Evolutionary conservation across 1,140 invertebrate genomes (phyloP).

Genomic region (Drosophila mayri): DNA sequence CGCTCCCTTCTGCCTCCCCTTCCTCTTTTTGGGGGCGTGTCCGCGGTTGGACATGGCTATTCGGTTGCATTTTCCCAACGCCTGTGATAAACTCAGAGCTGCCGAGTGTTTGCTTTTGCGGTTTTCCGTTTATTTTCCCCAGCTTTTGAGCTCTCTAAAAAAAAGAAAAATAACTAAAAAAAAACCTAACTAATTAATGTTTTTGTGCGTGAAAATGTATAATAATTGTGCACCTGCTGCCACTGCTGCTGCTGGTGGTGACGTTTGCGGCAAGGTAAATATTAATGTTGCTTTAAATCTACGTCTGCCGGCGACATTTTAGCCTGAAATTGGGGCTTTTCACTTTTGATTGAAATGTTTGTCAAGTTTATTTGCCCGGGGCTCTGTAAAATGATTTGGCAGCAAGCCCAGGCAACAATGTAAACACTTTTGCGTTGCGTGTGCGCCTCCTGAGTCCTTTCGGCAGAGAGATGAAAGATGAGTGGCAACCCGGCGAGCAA

Average conservation of each 20-base stretch:
- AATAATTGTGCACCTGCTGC: constrained; percentile 53
- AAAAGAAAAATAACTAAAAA: neutral
- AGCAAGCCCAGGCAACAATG: constrained; percentile 22
- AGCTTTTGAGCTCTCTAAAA: constrained; percentile 2
- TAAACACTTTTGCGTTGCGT: constrained; percentile 35
- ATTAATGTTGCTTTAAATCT: constrained; percentile 40
- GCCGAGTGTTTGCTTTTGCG: constrained; percentile 36
- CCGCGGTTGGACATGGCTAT: constrained; percentile 36
- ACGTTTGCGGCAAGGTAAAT: constrained; percentile 48
- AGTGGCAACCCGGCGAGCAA: constrained; percentile 8
- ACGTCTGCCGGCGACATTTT: constrained; percentile 36
- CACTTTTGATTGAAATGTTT: constrained; percentile 58
- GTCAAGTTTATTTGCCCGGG: constrained; percentile 50
- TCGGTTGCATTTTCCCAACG: constrained; percentile 45
- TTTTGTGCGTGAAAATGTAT: constrained; percentile 65
- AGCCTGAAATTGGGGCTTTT: constrained; percentile 6
- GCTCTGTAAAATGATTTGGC: constrained; percentile 22
- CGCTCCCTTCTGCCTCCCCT: neutral
- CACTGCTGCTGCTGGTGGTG: neutral
- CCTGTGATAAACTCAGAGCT: constrained; percentile 44
- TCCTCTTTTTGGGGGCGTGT: constrained; percentile 24
- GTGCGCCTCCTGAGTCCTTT: constrained; percentile 1
- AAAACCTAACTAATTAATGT: constrained; percentile 70
- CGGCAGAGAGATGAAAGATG: constrained; percentile 24
- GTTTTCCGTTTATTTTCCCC: constrained; percentile 41